Conservation (phyloP, 2,888 invertebrate genomes). For the Caenorhabditis zanzibari region DNA sequence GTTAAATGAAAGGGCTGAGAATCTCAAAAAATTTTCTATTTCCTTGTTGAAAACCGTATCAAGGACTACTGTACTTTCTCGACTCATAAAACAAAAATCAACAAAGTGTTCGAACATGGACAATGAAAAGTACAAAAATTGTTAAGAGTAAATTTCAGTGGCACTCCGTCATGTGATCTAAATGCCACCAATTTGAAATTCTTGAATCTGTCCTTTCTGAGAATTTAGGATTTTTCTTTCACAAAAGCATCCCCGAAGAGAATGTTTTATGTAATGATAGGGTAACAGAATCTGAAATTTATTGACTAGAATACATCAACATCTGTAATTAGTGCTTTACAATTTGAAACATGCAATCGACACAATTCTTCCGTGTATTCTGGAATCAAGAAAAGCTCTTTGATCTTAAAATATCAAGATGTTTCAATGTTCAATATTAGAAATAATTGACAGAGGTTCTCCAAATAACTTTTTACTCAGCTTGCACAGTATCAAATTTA, state of each 20-base stretch:
- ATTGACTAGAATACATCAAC: neutral
- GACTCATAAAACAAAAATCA: too few relatives aligned
- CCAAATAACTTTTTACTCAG: slow-evolving; percentile 19
- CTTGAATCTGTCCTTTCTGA: neutral
- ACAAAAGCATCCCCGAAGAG: neutral
- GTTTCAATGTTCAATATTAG: neutral
- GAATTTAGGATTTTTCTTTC: neutral
- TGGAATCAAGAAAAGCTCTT: neutral
- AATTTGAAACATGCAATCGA: neutral
- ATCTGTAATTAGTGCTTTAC: neutral
- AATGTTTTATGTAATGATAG: slow-evolving; percentile 1
- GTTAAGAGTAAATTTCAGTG: neutral
- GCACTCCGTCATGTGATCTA: neutral
- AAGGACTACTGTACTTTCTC: too few relatives aligned
- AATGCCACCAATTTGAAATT: neutral
- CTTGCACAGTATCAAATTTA: slow-evolving; percentile 62
- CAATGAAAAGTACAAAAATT: neutral
- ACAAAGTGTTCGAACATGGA: too few relatives aligned
- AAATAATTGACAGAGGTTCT: neutral
- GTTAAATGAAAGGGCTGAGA: too few relatives aligned
- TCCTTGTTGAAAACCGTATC: too few relatives aligned
- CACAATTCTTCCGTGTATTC: neutral
- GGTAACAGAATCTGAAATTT: neutral
- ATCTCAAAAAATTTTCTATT: too few relatives aligned
- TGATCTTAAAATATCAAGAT: too few relatives aligned